Percentiles rank a stretch among this genome's conserved stretches.
These are phyloP conservation scores for Microctonus aethiopoides DNA, from an alignment of 2,888 invertebrate genomes.

Conservation along the genomic window DNA sequence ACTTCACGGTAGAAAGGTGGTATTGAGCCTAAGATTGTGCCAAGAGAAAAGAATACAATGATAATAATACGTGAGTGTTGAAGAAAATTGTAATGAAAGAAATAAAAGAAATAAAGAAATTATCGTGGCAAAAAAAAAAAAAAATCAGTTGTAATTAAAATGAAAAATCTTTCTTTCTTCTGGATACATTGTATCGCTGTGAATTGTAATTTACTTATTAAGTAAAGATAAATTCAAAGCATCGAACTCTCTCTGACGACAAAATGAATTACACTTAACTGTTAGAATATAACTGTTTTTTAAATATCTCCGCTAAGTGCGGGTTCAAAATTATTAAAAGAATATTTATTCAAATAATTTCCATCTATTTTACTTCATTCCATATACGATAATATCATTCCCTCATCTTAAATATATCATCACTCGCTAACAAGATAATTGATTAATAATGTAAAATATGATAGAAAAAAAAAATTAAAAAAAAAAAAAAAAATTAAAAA, in stretches of 20 bases:
- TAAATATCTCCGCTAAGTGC: background rate
- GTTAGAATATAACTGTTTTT: slow-evolving; percentile 8
- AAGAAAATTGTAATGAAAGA: background rate
- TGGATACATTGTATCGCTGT: background rate
- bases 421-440: background rate
- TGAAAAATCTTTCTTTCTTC: background rate
- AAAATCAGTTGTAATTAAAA: background rate
- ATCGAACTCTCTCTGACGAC: slow-evolving; percentile 21
- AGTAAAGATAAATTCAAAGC: background rate
- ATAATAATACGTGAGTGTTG: slow-evolving; percentile 7
- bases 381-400: background rate
- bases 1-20: slow-evolving; percentile 71
- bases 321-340: background rate
- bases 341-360: background rate
- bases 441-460: background rate
- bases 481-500: no score
- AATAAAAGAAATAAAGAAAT: slow-evolving; percentile 3
- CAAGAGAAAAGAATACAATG: slow-evolving; percentile 32
- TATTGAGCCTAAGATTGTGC: slow-evolving; percentile 66
- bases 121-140: slow-evolving; percentile 4
- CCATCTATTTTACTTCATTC: background rate
- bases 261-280: slow-evolving; percentile 8
- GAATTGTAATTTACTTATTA: background rate
- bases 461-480: background rate
- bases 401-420: background rate